Evolutionary conservation across 2,888 invertebrate species (phyloP).

Genomic region (Drosophila conformis): DNA sequence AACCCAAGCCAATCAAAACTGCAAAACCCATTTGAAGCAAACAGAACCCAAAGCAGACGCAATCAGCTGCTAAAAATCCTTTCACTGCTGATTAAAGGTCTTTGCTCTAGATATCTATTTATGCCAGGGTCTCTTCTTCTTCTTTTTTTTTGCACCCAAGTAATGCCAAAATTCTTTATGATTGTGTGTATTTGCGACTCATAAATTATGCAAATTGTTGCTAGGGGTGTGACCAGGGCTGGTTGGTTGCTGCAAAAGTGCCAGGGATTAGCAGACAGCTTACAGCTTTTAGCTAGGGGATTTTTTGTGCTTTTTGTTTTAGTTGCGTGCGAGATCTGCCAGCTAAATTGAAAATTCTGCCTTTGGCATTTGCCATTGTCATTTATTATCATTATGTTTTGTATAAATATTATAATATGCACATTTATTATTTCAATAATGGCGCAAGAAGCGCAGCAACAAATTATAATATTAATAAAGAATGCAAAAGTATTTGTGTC

Average conservation of each 20-base stretch:
- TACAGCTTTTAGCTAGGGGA: conserved; percentile 4
- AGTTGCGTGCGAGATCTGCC: neutral
- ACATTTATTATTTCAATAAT: conserved; percentile 33
- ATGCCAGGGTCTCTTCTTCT: neutral
- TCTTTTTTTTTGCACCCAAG: neutral
- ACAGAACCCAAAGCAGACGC: conserved; percentile 11
- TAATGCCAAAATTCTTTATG: conserved; percentile 17
- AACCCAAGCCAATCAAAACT: conserved; percentile 4
- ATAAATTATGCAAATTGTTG: conserved; percentile 61
- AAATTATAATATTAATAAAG: conserved; percentile 7
- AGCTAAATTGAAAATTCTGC: conserved; percentile 18
- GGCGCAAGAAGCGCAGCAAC: neutral
- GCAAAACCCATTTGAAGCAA: conserved; percentile 2
- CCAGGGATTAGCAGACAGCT: conserved; percentile 26
- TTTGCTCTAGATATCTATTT: neutral
- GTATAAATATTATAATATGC: conserved; percentile 15
- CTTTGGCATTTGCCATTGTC: conserved; percentile 26
- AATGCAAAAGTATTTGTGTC: conserved; percentile 27
- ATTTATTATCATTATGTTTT: conserved; percentile 12
- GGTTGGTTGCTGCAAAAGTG: conserved; percentile 1
- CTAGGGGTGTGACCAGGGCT: conserved; percentile 5
- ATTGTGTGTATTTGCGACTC: conserved; percentile 18
- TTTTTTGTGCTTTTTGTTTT: conserved; percentile 4
- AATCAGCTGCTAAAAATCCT: conserved; percentile 16
- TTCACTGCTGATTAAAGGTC: conserved; percentile 22